These are phyloP conservation scores for Cecidostiba fungosa DNA, from an alignment of 2,888 invertebrate species.

Conservation along the genomic window DNA sequence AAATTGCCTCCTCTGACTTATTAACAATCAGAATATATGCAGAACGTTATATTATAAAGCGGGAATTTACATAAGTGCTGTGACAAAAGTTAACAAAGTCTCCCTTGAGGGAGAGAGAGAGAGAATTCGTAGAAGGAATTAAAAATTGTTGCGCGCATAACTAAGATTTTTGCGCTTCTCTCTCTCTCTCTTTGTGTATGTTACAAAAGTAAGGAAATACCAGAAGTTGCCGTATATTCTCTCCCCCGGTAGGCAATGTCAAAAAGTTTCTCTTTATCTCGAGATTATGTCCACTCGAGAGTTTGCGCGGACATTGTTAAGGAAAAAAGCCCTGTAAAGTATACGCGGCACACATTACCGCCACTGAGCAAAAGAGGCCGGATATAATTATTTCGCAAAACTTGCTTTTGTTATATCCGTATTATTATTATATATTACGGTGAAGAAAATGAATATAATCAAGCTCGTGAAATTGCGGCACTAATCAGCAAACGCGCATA, in stretches of 20 bases:
- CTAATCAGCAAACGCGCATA: neutral
- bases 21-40: neutral
- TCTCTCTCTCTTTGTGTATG: neutral
- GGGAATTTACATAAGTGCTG: neutral
- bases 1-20: neutral
- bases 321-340: neutral
- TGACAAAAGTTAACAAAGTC: neutral
- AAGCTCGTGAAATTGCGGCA: neutral
- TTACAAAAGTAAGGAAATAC: slow-evolving; percentile 25
- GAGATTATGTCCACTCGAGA: neutral
- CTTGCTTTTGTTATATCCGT: neutral
- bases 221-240: slow-evolving; percentile 26
- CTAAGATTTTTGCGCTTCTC: neutral
- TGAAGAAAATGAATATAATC: neutral
- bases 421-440: too few relatives aligned
- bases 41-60: neutral
- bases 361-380: neutral
- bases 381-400: neutral
- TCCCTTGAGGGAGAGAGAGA: neutral
- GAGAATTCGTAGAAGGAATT: neutral
- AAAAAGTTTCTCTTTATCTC: slow-evolving; percentile 17
- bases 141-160: slow-evolving; percentile 5
- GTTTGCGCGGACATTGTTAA: slow-evolving; percentile 5
- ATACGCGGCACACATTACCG: neutral
- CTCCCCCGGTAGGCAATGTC: neutral